Evolutionary conservation across 1,140 invertebrate genomes (phyloP), one percentile per base, ranked within the genome.

Genomic region (Drosophila kurseongensis): DNA sequence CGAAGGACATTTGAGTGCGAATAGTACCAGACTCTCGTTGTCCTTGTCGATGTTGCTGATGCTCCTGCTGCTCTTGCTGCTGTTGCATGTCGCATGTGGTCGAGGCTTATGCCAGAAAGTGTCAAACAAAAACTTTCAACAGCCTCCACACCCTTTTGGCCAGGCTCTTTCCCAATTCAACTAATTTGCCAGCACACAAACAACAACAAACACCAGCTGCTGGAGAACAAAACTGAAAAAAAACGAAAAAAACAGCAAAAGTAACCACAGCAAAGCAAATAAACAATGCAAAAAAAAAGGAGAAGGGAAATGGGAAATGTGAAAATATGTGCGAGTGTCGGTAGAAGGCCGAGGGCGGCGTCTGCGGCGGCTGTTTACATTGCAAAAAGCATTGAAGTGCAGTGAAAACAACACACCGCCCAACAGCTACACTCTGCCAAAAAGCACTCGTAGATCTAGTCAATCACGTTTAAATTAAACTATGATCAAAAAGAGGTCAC

Each of bases 321-420:
- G 83, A 52, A 88, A 88, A 86, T 83, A 79, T 88, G 75, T 78
- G 56, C 45, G 29, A 75, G 65, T 75, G 78, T 48, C n/a, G 61
- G 40, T 44, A 38, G 18, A 68, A 44, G 32, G 55, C 41, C 42
- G 38, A 36, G 56, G 76, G 57, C 35, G 57, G 52, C 45, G 50
- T 63, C 52, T 68, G 51, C 14, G 60, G 74, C 68, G 68, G 69
- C 73, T 89, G 84, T 89, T 89, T 89, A 83, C 84, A 89, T 89
- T 89, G 84, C 84, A 89, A 89, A 89, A 89, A 89, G 84, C 84
- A 89, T 89, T 89, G 73, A 44, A 89, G 84, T 89, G 84, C 84
- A 89, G 73, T 56, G 76, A 82, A 88, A 88, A 88, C 83, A 88
- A 71, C 69, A 86, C 66, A 78, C 60, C 14, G 50, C 76, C 48